Base-by-base conservation (phyloP, 2,113 vertebrate genomes). In the Garra rufa region DNA sequence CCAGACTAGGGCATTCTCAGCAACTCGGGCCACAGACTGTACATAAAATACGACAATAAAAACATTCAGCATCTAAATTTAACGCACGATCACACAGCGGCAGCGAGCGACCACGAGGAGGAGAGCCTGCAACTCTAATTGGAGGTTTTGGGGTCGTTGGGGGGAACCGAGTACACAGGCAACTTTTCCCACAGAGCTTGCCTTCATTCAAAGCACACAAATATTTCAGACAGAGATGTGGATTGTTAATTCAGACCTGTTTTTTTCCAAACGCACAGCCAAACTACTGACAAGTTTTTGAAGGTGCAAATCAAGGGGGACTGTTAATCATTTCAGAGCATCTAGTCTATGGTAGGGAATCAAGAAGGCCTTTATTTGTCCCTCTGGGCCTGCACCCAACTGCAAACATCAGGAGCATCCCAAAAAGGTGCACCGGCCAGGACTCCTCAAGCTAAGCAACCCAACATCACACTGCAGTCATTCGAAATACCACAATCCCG, bases 11-110 rank as follows among this genome's bases (percentile, higher is more conserved):
- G 50, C 24, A 83, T 91, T 93, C 85, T 81, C 83, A 80, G 5
- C 24, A 30, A n/a, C 59, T 65, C 24, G 30, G 3, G 19, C 61
- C 63, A 85, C 76, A 69, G 88, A 91, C 83, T 88, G 81, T 84
- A 86, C 89, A 83, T 88, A 87, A 91, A 92, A 89, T 91, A 87
- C 90, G 82, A 77, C 92, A 93, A 92, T 91, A 91, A 93, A 93
- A 92, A 89, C 88, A 88, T 89, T 88, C 76, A 88, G 90, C 74
- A 89, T 93, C 91, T 94, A 93, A 91, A 92, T 93, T 92, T 91
- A 90, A 88, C 17, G 73, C 86, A 90, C 91, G 85, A 11, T 75
- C 70, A 84, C 69, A 76, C 17, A 17, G 85, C 83, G 77, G 84
- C 80, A 85, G 19, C 19, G 83, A 92, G 88, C 76, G 9, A 61